phyloP scores from a whole-genome alignment of 2,888 invertebrate species.

The Drepana falcataria region DNA sequence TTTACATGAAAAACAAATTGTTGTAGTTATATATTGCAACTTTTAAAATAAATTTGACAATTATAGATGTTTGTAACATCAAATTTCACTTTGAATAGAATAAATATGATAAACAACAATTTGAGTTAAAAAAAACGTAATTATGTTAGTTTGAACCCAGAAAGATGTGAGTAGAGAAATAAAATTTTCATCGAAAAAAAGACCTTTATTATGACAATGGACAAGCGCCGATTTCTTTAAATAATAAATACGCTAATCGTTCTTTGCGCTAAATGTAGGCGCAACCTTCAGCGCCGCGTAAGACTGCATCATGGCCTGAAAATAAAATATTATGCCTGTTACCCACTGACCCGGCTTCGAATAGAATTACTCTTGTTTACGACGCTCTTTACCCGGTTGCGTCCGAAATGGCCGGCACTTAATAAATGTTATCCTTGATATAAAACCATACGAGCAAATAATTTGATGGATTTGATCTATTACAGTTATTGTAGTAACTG shows the following conservation, averaged over 20 bases:
- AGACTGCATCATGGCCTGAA: constrained; percentile 57
- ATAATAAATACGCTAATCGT: constrained; percentile 11
- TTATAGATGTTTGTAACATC: too few species aligned
- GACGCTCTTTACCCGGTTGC: constrained; percentile 40
- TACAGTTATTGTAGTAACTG: too few species aligned
- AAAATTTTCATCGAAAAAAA: constrained; percentile 16
- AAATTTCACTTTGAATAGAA: too few species aligned
- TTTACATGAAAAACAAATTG: too few species aligned
- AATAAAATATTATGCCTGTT: constrained; percentile 58
- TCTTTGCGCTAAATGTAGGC: constrained; percentile 36
- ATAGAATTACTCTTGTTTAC: constrained; percentile 43
- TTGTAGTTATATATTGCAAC: too few species aligned
- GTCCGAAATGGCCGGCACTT: constrained; percentile 10
- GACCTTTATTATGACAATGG: constrained; percentile 17
- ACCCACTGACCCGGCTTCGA: constrained; percentile 42
- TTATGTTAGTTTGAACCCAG: too few species aligned
- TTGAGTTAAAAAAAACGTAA: too few species aligned
- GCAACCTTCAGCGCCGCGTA: constrained; percentile 41
- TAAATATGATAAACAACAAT: too few species aligned
- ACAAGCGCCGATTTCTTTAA: not conserved
- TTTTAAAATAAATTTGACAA: too few species aligned
- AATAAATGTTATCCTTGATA: not conserved
- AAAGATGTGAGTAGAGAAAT: too few species aligned
- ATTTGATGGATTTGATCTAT: too few species aligned
- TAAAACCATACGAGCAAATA: too few species aligned